phyloP scores from a whole-genome alignment of 2,797 vertebrate genomes.

The Tragelaphus eurycerus region DNA sequence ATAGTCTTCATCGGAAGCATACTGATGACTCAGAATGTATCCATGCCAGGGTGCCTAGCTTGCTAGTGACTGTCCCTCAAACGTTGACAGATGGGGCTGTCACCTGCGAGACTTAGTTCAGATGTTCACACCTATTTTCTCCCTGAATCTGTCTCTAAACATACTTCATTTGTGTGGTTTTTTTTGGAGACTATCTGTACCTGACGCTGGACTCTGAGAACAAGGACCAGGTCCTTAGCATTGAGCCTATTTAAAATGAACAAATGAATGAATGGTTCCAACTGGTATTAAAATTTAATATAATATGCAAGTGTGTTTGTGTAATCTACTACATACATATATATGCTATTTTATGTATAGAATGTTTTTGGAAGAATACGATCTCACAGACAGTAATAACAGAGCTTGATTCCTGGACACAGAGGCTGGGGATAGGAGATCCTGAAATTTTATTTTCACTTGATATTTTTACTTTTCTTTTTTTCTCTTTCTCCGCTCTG shows the following conservation, averaged over 20 bases:
- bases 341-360: neutral
- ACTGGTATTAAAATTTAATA: neutral
- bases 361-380: neutral
- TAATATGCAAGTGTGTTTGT: neutral
- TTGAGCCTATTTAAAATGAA: neutral
- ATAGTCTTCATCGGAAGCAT: neutral
- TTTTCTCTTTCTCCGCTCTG: neutral
- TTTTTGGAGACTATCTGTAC: neutral
- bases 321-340: neutral
- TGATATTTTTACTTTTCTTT: neutral
- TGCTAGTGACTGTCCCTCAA: neutral
- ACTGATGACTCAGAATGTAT: neutral
- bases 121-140: neutral
- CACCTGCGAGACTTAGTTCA: neutral
- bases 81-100: neutral
- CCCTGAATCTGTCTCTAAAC: neutral
- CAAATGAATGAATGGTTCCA: neutral
- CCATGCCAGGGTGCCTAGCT: neutral
- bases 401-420: neutral
- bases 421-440: neutral
- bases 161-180: neutral
- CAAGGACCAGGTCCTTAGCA: neutral
- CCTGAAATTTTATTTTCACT: neutral
- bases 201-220: rapidly evolving
- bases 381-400: neutral